Evolutionary conservation across 2,888 invertebrate species (phyloP).

Genomic region (Exocentrus adspersus): DNA sequence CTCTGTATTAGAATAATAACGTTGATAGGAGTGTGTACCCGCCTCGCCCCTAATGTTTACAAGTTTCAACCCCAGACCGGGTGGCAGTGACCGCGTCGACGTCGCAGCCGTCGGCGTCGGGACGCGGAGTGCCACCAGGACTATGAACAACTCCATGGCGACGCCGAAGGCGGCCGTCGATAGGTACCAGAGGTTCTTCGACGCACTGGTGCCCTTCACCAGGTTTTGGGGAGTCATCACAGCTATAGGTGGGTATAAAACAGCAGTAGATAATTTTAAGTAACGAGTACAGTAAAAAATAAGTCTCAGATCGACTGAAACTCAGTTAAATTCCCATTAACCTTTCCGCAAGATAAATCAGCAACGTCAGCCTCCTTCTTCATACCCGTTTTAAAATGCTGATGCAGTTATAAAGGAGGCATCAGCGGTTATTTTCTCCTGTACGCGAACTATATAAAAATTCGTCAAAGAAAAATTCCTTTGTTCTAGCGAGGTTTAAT

Average conservation of each 20-base stretch:
- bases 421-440: constrained; percentile 10
- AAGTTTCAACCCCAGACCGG: constrained; percentile 39
- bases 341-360: no score
- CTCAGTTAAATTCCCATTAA: no score
- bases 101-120: constrained; percentile 18
- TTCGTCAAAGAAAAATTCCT: background rate
- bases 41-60: constrained; percentile 37
- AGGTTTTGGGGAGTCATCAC: constrained; percentile 50
- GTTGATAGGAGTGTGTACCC: constrained; percentile 22
- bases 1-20: constrained; percentile 23
- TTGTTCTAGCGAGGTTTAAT: constrained; percentile 22
- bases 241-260: constrained; percentile 49
- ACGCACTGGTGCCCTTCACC: constrained; percentile 48
- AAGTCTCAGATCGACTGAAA: no score
- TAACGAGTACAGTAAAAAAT: no score
- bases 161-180: constrained; percentile 9
- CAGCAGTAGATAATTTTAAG: no score
- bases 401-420: background rate
- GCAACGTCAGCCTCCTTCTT: no score
- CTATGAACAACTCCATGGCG: constrained; percentile 34
- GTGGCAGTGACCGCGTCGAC: constrained; percentile 14
- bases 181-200: constrained; percentile 37
- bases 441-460: constrained; percentile 6
- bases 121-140: constrained; percentile 29
- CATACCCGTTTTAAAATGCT: no score